These are phyloP conservation scores for Falco concolor DNA, from an alignment of 2,797 vertebrate genomes.

Conservation along the genomic window DNA sequence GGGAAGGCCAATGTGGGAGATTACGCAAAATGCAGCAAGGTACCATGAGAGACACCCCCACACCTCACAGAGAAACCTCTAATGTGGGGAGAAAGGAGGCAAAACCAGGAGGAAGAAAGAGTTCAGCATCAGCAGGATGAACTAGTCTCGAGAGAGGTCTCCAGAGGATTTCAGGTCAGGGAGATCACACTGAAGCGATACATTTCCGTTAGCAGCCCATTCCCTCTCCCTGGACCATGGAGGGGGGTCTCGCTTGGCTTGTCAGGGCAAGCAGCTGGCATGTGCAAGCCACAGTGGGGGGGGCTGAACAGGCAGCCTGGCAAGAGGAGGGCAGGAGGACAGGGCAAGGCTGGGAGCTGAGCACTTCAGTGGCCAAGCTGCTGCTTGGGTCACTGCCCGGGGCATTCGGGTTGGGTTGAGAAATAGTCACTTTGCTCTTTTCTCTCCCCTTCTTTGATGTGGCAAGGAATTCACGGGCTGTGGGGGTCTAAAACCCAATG, in stretches of 20 bases:
- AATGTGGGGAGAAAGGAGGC: not conserved
- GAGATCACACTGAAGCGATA: not conserved
- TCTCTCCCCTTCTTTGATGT: not conserved
- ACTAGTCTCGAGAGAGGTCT: not conserved
- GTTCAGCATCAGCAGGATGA: not conserved
- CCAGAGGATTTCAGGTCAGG: not conserved
- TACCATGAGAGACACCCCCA: not conserved
- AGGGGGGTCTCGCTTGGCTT: not conserved
- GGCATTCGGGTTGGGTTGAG: accelerated
- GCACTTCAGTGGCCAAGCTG: accelerated
- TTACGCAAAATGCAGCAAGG: not conserved
- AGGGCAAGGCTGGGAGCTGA: not conserved
- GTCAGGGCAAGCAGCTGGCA: accelerated
- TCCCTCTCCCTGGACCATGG: accelerated
- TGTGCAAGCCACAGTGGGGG: accelerated
- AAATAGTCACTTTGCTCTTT: not conserved
- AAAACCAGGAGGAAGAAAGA: not conserved
- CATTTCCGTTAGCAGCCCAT: not conserved
- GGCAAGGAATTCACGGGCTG: not conserved
- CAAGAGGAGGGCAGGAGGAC: not conserved
- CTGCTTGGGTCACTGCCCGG: not conserved
- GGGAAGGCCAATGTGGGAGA: not conserved
- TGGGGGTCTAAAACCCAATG: not conserved
- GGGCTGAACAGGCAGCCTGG: not conserved
- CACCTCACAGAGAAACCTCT: not conserved